Conservation (phyloP, 2,113 vertebrate species). For the Amblyornis subalaris region DNA sequence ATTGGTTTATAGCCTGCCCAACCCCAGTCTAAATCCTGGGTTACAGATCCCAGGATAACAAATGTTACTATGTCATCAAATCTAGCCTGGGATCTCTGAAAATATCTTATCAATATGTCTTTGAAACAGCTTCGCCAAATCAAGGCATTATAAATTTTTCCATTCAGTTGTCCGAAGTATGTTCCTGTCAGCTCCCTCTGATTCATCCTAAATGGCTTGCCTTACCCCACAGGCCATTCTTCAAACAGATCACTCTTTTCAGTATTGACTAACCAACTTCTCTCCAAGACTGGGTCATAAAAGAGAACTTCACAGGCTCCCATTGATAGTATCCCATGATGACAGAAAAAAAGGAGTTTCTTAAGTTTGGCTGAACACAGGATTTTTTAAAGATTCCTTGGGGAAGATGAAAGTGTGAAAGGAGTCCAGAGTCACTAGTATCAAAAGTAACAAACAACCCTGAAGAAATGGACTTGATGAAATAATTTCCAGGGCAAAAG, state of each 20-base stretch:
- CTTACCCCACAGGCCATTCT: neutral
- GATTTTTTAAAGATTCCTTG: neutral
- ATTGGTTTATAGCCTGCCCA: neutral
- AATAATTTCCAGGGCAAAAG: neutral
- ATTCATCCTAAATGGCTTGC: neutral
- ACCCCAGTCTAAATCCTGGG: neutral
- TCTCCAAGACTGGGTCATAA: neutral
- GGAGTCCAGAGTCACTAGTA: neutral
- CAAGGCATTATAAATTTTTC: neutral
- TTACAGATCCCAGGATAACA: neutral
- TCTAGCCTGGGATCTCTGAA: neutral
- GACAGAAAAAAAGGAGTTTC: neutral
- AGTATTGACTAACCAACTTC: neutral
- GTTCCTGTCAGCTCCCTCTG: neutral
- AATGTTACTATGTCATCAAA: neutral
- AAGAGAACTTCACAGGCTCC: neutral
- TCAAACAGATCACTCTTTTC: neutral
- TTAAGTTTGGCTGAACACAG: neutral
- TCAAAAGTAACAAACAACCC: neutral
- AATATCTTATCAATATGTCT: neutral
- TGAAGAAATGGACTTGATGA: neutral
- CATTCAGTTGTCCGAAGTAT: neutral
- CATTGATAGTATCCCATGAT: neutral
- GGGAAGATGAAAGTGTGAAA: neutral
- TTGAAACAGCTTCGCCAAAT: neutral